phyloP scores from a whole-genome alignment of 64 coral and sea anemone genomes.

The Montipora sp. region DNA sequence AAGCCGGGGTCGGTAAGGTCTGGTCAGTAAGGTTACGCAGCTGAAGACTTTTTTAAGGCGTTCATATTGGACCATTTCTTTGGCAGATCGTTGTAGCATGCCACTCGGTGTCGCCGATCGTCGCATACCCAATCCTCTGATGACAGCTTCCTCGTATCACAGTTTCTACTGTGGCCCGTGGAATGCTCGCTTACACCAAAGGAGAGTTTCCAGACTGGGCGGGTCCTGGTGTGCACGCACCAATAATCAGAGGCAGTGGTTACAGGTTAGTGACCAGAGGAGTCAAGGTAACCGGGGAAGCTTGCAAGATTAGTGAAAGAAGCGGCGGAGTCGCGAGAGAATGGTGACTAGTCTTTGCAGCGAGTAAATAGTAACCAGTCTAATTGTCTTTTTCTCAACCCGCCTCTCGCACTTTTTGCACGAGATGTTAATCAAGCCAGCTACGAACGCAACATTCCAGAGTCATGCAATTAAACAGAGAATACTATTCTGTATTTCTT shows the following conservation, averaged over 20 bases:
- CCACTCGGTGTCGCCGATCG: slow-evolving; percentile 84
- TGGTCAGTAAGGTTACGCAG: background rate
- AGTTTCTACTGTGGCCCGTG: slow-evolving; percentile 67
- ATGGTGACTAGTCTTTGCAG: no score
- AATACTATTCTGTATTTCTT: no score
- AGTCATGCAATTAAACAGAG: no score
- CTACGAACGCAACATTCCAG: no score
- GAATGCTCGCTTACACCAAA: slow-evolving; percentile 67
- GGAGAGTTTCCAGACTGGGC: slow-evolving; percentile 22
- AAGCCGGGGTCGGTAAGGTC: no score
- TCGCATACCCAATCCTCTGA: slow-evolving; percentile 65
- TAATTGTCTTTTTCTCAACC: no score
- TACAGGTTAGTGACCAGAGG: slow-evolving; percentile 38
- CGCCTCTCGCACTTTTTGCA: no score
- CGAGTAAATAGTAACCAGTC: no score
- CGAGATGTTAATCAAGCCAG: no score
- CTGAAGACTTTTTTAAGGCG: background rate
- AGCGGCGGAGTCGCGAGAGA: no score
- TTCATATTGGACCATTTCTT: background rate
- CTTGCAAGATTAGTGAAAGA: no score
- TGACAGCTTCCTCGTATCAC: slow-evolving; percentile 83
- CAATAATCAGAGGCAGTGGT: slow-evolving; percentile 73
- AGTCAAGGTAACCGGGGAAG: no score
- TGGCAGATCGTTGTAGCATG: slow-evolving; percentile 76
- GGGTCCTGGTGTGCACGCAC: slow-evolving; percentile 66